Percentiles rank a stretch among this genome's conserved stretches.
Conservation (phyloP, 2,888 invertebrate species). For the Hypomecis punctinalis region DNA sequence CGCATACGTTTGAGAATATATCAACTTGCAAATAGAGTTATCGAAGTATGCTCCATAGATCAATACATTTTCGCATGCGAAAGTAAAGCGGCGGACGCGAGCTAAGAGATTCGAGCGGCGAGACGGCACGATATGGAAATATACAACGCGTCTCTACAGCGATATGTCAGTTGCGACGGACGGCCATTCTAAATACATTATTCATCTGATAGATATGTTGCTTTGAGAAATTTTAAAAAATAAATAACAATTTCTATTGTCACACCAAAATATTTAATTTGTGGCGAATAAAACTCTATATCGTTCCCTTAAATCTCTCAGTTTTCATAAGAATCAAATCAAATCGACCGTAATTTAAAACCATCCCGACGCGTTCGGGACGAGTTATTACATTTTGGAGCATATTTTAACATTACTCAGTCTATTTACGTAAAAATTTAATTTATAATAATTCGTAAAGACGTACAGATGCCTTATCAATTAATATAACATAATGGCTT, state of each 20-base stretch:
- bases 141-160: constrained; percentile 53
- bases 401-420: constrained; percentile 74
- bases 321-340: constrained; percentile 42
- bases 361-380: constrained; percentile 36
- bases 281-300: constrained; percentile 29
- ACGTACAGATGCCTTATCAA: constrained; percentile 58
- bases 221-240: constrained; percentile 47
- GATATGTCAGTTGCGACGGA: constrained; percentile 66
- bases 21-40: constrained; percentile 34
- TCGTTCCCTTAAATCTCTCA: constrained; percentile 36
- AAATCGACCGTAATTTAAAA: constrained; percentile 30
- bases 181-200: constrained; percentile 44
- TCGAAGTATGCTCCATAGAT: constrained; percentile 37
- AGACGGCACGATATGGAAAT: constrained; percentile 40
- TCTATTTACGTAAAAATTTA: constrained; percentile 68
- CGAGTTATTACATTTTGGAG: constrained; percentile 53
- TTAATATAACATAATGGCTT: constrained; percentile 52
- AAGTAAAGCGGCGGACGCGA: constrained; percentile 26
- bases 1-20: constrained; percentile 14
- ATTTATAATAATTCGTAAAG: constrained; percentile 63
- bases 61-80: constrained; percentile 14
- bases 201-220: constrained; percentile 53
- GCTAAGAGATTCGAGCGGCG: constrained; percentile 51
- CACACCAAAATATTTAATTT: constrained; percentile 46
- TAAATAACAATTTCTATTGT: constrained; percentile 47